Conservation (phyloP, 2,113 vertebrate species). For the Xiphias gladius region DNA sequence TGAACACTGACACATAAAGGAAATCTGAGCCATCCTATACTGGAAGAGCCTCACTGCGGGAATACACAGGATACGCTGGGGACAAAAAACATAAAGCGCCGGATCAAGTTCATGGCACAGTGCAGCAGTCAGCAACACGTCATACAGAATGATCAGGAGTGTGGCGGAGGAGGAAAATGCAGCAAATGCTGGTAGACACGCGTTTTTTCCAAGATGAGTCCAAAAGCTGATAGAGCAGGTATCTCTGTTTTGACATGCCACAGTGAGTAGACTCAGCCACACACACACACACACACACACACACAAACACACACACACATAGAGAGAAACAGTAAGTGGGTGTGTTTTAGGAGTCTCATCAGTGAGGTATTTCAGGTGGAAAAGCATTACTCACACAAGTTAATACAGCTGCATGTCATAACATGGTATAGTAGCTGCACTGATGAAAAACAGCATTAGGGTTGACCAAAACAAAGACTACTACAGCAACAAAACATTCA, state of each 20-base stretch:
- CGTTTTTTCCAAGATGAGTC: constrained; percentile 40
- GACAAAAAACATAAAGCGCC: constrained; percentile 11
- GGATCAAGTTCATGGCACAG: constrained; percentile 11
- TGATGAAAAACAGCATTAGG: not conserved
- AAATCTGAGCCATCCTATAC: constrained; percentile 37
- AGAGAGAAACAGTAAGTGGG: not conserved
- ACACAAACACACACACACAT: not conserved
- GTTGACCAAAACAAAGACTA: not conserved
- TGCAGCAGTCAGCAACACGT: not conserved
- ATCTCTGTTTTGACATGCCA: constrained; percentile 43
- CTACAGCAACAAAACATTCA: not conserved
- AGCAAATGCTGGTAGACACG: not conserved
- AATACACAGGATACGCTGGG: constrained; percentile 19
- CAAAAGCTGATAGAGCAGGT: constrained; percentile 40
- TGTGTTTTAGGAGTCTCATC: constrained; percentile 42
- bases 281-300: not conserved
- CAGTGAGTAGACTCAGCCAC: not conserved
- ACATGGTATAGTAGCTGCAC: constrained; percentile 1
- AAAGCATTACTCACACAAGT: not conserved
- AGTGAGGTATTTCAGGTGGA: constrained; percentile 25
- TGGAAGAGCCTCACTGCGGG: constrained; percentile 35
- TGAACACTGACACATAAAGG: constrained; percentile 52
- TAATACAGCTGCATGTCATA: constrained; percentile 3
- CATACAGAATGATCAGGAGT: not conserved
- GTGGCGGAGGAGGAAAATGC: not conserved